Evolutionary conservation across 2,797 vertebrate genomes (phyloP).

Genomic region (Numenius phaeopus): DNA sequence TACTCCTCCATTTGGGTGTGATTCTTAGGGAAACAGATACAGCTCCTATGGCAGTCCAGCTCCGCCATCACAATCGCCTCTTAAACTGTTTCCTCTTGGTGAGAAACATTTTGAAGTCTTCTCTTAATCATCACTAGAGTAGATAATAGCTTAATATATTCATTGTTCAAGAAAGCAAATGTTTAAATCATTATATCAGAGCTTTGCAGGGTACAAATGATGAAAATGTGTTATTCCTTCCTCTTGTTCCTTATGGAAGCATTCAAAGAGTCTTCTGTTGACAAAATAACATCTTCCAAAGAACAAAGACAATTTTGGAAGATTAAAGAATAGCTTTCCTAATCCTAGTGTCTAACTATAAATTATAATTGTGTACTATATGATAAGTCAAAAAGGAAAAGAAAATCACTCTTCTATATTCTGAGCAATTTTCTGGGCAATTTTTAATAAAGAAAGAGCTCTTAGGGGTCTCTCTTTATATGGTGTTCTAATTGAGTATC

Average conservation of each 20-base stretch:
- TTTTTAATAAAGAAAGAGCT: background rate
- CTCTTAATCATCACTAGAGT: background rate
- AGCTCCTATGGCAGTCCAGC: background rate
- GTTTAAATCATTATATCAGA: background rate
- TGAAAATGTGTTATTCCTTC: background rate
- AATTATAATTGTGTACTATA: background rate
- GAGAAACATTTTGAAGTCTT: background rate
- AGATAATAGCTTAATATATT: background rate
- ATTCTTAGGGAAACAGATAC: background rate
- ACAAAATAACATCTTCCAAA: background rate
- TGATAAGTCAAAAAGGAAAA: background rate
- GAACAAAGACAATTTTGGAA: background rate
- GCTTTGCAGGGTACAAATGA: background rate
- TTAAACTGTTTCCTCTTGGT: background rate
- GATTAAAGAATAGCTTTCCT: background rate
- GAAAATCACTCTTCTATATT: background rate
- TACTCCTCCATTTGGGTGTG: background rate
- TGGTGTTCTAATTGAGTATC: background rate
- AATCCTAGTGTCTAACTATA: background rate
- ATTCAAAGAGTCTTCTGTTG: background rate
- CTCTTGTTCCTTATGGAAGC: background rate
- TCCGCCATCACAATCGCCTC: background rate
- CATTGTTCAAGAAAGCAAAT: background rate
- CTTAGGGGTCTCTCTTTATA: background rate
- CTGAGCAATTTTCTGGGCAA: background rate